Percentiles rank a stretch among this genome's conserved stretches.
Conservation (phyloP, 2,113 vertebrate species). For the Nesogale talazaci region DNA sequence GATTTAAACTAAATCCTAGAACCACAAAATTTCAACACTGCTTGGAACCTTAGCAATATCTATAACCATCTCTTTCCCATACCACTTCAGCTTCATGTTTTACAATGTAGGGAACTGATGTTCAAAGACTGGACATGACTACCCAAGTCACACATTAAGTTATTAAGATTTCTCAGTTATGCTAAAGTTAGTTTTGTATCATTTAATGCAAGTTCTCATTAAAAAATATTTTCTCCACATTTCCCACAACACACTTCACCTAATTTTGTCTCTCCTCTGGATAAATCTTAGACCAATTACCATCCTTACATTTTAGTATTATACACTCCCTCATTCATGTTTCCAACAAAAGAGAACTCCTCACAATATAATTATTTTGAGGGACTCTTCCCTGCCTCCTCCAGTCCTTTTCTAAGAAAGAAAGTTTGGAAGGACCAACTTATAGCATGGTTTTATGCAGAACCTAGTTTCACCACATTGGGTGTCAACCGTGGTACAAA, state of each 20-base stretch:
- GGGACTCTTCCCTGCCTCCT: not conserved
- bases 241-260: not conserved
- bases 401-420: not conserved
- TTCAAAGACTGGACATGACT: not conserved
- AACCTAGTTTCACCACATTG: not conserved
- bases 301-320: not conserved
- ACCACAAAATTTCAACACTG: not conserved
- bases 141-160: not conserved
- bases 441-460: not conserved
- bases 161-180: not conserved
- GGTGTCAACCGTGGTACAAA: not conserved
- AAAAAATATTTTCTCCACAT: not conserved
- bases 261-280: not conserved
- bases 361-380: not conserved
- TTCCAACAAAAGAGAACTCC: not conserved
- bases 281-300: not conserved
- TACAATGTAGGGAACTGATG: not conserved
- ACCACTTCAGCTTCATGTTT: not conserved
- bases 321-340: not conserved
- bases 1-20: slow-evolving; percentile 22
- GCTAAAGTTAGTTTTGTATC: not conserved
- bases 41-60: not conserved
- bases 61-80: not conserved
- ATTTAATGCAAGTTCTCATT: slow-evolving; percentile 2
- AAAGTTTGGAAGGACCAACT: not conserved